Percentiles rank a stretch among this genome's conserved stretches.
These are phyloP conservation scores for Crotalus adamanteus DNA, from an alignment of 2,797 vertebrate genomes.

Conservation along the genomic window DNA sequence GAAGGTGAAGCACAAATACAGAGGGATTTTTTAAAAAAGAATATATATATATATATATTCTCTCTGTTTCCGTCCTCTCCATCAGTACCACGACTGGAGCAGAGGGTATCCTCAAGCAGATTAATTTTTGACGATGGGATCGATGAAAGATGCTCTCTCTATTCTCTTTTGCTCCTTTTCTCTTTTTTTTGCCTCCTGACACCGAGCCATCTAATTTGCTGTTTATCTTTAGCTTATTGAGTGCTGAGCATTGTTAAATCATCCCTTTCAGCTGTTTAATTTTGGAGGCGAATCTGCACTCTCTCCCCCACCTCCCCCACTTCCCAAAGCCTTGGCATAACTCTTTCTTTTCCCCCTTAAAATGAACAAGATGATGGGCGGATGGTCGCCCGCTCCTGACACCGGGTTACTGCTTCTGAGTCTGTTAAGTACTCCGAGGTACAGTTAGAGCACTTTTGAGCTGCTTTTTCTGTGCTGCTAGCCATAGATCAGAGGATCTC, in stretches of 20 bases:
- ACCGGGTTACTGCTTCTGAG: constrained; percentile 74
- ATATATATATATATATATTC: background rate
- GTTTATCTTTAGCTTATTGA: constrained; percentile 91
- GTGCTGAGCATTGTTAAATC: constrained; percentile 92
- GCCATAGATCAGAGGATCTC: constrained; percentile 93
- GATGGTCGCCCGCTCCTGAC: constrained; percentile 62
- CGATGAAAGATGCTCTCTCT: constrained; percentile 78
- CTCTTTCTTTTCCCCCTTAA: constrained; percentile 69
- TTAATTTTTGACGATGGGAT: constrained; percentile 90
- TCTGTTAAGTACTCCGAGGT: constrained; percentile 85
- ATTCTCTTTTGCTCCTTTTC: background rate
- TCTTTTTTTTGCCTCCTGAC: constrained; percentile 74
- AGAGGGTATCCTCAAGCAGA: constrained; percentile 81
- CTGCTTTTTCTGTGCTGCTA: constrained; percentile 84
- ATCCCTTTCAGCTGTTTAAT: constrained; percentile 92
- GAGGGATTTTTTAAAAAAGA: constrained; percentile 31
- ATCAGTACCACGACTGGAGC: constrained; percentile 79
- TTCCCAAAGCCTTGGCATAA: constrained; percentile 73
- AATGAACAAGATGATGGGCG: constrained; percentile 73
- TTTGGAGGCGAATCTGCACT: constrained; percentile 78
- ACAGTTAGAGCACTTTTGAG: constrained; percentile 83
- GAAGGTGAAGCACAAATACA: constrained; percentile 76
- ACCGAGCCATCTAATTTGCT: constrained; percentile 88
- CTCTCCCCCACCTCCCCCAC: constrained; percentile 72
- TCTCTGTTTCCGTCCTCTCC: constrained; percentile 80